Percentiles rank a stretch among this genome's conserved stretches.
Conservation (phyloP, 2,113 vertebrate genomes). For the Globicephala melas region DNA sequence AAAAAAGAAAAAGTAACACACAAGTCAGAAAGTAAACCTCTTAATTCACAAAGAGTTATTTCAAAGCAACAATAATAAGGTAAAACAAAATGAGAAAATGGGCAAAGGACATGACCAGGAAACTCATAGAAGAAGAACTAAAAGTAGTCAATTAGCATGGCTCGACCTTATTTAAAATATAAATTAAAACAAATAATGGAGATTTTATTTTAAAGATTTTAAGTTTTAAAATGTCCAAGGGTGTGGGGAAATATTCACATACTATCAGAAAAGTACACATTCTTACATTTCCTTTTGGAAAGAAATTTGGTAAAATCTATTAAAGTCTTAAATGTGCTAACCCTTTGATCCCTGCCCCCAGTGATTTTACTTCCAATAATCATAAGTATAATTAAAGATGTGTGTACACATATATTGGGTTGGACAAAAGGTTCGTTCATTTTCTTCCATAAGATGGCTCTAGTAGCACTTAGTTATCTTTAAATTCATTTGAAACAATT, state of each 20-base stretch:
- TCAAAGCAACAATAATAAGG: not conserved
- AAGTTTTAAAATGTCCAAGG: not conserved
- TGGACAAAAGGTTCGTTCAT: too few relatives aligned
- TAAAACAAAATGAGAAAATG: not conserved
- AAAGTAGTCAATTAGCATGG: not conserved
- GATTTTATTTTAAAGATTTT: not conserved
- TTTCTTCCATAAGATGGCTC: too few relatives aligned
- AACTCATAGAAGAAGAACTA: not conserved
- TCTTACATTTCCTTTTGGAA: not conserved
- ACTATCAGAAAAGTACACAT: not conserved
- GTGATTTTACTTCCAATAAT: conserved; percentile 4
- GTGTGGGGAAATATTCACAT: not conserved
- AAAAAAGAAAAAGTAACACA: too few relatives aligned
- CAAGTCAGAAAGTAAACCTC: not conserved
- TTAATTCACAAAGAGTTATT: not conserved
- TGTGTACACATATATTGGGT: not conserved
- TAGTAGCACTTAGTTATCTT: too few relatives aligned
- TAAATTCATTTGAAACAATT: too few relatives aligned
- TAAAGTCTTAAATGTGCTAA: not conserved
- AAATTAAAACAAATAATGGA: not conserved
- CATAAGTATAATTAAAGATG: not conserved
- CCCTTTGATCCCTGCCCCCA: not conserved
- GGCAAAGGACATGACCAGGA: not conserved
- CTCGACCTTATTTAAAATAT: not conserved
- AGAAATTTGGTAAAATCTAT: not conserved